Base-by-base conservation (phyloP, 35 echinoderm and acorn worm species). In the Ophiothrix spiculata region DNA sequence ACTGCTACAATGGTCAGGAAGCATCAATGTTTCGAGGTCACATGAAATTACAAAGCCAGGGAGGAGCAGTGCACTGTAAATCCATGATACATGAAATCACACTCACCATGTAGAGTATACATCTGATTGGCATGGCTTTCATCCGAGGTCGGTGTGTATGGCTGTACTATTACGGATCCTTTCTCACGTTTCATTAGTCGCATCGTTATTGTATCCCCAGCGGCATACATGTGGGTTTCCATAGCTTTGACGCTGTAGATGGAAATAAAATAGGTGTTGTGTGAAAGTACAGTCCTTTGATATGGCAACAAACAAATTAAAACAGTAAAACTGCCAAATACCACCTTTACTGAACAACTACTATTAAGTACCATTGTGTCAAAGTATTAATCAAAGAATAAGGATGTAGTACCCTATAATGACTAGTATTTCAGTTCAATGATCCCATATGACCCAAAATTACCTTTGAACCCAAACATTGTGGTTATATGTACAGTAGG, bases 151-250 rank as follows among this genome's bases (percentile, higher is more conserved):
- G 84, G 83, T 17, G 33, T 42, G 38, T 90, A 87, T 12, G 95
- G 95, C 25, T 88, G 88, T 39, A 83, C 77, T 36, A 93, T 64
- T 1, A 93, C 88, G 25, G 95, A 98, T 21, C 95, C 95, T 64
- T 92, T 91, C 79, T 98, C 91, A 80, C 95, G 88, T 83, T 89
- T 98, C 95, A 98, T 98, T 63, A 98, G 84, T 32, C 91, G 84
- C 88, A 98, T 94, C 1, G 95, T 98, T 56, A 98, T 91, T 16
- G 85, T 40, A 56, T 98, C 91, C 37, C 95, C 95, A 39, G 73
- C 56, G 19, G 40, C 86, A 81, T 90, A 98, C 0, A 81, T 77
- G 78, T 88, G 84, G 32, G 86, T 89, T 86, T 81, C 92, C 38
- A 84, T 88, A 25, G 91, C 88, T 31, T 91, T 78, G 31, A 98